phyloP scores from a whole-genome alignment of 2,113 vertebrate species.

The Lagopus leucura region DNA sequence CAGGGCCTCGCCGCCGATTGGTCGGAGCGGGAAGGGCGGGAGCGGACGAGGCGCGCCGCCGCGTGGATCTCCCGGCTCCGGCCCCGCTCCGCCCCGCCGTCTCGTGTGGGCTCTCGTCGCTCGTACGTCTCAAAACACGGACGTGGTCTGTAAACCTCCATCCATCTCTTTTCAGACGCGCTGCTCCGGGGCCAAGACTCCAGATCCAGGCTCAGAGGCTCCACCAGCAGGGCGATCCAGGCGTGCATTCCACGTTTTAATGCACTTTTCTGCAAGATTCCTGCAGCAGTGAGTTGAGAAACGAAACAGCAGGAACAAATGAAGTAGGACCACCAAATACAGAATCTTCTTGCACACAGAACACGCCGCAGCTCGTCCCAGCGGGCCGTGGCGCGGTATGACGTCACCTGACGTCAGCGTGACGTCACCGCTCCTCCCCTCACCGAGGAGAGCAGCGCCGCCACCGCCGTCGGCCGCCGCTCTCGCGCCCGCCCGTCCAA shows the following conservation, averaged over 20 bases:
- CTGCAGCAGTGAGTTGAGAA: background rate
- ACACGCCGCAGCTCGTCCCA: background rate
- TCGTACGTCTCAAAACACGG: too few relatives aligned
- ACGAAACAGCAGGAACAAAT: background rate
- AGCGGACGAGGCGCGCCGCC: too few relatives aligned
- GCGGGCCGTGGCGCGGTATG: rapidly evolving
- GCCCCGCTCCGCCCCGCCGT: too few relatives aligned
- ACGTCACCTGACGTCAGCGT: rapidly evolving
- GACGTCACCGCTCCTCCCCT: rapidly evolving
- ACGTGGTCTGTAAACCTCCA: too few relatives aligned
- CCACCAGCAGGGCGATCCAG: background rate
- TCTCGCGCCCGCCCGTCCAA: background rate
- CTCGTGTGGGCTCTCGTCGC: too few relatives aligned
- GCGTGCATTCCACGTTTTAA: too few relatives aligned
- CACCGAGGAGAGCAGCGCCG: rapidly evolving
- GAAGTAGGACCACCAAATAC: background rate
- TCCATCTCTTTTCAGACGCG: rapidly evolving
- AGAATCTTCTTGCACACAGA: background rate
- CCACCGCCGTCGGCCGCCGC: background rate
- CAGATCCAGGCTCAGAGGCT: background rate
- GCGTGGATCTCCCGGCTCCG: too few relatives aligned
- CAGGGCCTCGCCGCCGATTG: background rate
- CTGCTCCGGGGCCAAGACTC: background rate
- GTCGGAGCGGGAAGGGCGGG: too few relatives aligned
- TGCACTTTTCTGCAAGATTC: background rate